A percentile compares a stretch with the other conserved stretches of the same genome.
Conservation (phyloP, 2,888 invertebrate genomes). For the Carcina quercana region DNA sequence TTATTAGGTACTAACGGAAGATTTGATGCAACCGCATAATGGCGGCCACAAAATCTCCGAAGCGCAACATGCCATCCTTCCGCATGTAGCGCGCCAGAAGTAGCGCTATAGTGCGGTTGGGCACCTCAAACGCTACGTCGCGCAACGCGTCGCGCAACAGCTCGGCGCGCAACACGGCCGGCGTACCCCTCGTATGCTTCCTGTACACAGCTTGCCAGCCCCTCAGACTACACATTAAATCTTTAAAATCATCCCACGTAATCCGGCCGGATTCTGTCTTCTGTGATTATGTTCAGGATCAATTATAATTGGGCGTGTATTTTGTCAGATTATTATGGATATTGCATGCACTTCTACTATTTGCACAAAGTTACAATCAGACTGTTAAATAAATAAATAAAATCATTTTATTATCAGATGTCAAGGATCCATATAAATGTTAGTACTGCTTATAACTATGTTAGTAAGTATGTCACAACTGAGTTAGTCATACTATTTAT, state of each 20-base stretch:
- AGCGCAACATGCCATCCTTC: slow-evolving; percentile 92
- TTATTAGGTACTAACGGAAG: slow-evolving; percentile 83
- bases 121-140: slow-evolving; percentile 92
- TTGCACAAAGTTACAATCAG: too few species aligned
- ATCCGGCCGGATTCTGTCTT: slow-evolving; percentile 86
- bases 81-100: slow-evolving; percentile 91
- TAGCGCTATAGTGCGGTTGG: slow-evolving; percentile 87
- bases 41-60: slow-evolving; percentile 94
- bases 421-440: too few species aligned
- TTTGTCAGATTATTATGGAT: too few species aligned
- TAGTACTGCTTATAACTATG: too few species aligned
- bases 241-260: slow-evolving; percentile 90
- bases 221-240: slow-evolving; percentile 92
- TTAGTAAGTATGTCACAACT: too few species aligned
- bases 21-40: slow-evolving; percentile 91
- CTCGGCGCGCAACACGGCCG: slow-evolving; percentile 91
- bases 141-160: slow-evolving; percentile 86
- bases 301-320: too few species aligned
- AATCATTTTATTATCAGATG: too few species aligned
- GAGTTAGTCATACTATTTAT: too few species aligned
- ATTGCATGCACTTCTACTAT: too few species aligned
- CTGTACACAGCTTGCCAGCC: slow-evolving; percentile 93
- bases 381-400: too few species aligned
- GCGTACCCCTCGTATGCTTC: slow-evolving; percentile 92
- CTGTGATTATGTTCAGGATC: too few species aligned